Percentiles rank a stretch among this genome's conserved stretches.
Conservation (phyloP, 2,888 invertebrate species). For the Callinectes sapidus region DNA sequence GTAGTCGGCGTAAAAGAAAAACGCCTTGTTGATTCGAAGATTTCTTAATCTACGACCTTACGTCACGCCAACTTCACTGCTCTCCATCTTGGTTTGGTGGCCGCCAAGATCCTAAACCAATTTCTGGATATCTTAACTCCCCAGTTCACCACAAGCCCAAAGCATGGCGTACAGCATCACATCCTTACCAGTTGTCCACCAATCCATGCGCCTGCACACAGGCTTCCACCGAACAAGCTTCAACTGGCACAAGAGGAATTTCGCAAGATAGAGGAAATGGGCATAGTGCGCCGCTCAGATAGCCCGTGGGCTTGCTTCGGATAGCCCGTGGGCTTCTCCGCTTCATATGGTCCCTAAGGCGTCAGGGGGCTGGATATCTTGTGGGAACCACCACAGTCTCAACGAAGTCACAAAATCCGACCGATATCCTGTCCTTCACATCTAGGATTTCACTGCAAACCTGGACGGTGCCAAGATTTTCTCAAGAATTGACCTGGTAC, state of each 20-base stretch:
- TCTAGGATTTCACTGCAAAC: slow-evolving; percentile 74
- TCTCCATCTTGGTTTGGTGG: neutral
- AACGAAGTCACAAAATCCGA: slow-evolving; percentile 75
- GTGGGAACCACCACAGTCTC: slow-evolving; percentile 74
- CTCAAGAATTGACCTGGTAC: slow-evolving; percentile 11
- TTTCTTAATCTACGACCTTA: too few species aligned
- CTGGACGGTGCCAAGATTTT: slow-evolving; percentile 29
- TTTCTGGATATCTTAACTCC: neutral
- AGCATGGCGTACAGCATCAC: neutral
- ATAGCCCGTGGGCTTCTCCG: too few species aligned
- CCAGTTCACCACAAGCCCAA: neutral
- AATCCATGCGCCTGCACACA: slow-evolving; percentile 6
- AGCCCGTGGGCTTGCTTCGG: too few species aligned
- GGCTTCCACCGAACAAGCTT: slow-evolving; percentile 74
- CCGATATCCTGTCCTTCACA: slow-evolving; percentile 75
- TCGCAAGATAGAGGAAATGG: slow-evolving; percentile 74
- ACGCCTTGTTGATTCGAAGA: too few species aligned
- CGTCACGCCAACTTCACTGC: too few species aligned
- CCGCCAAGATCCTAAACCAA: neutral
- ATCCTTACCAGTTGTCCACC: neutral
- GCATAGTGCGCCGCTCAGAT: slow-evolving; percentile 65
- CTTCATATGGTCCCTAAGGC: too few species aligned
- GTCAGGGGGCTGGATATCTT: slow-evolving; percentile 23
- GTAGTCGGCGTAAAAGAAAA: too few species aligned
- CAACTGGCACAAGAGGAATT: slow-evolving; percentile 74